phyloP scores from a whole-genome alignment of 2,888 invertebrate genomes.

The Metallyticus violacea region DNA sequence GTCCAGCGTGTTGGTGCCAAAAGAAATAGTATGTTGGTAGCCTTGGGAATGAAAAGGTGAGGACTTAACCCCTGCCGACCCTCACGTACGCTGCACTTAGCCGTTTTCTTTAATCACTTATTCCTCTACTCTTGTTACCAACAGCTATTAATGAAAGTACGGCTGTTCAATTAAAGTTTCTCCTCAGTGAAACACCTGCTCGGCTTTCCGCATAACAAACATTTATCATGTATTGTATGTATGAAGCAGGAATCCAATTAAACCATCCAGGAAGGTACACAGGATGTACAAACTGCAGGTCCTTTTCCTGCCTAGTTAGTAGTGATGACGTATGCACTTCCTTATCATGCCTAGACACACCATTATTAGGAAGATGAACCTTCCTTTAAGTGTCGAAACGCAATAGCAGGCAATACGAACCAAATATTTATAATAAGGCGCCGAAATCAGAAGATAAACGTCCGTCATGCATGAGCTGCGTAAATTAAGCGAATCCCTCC shows the following conservation, averaged over 20 bases:
- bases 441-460: too few relatives aligned
- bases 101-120: neutral
- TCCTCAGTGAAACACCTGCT: neutral
- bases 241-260: neutral
- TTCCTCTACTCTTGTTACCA: neutral
- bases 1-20: too few relatives aligned
- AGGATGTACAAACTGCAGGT: neutral
- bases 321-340: neutral
- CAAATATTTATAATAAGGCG: too few relatives aligned
- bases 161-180: neutral
- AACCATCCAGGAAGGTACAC: neutral
- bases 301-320: neutral
- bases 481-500: too few relatives aligned
- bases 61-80: neutral
- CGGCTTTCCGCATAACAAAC: neutral
- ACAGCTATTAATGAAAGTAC: neutral
- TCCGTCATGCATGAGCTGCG: too few relatives aligned
- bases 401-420: too few relatives aligned
- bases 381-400: too few relatives aligned
- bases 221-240: neutral
- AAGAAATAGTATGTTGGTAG: too few relatives aligned
- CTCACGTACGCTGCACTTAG: neutral
- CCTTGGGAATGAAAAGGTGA: neutral
- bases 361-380: too few relatives aligned
- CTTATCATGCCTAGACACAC: too few relatives aligned